Evolutionary conservation across 2,888 invertebrate species (phyloP), one percentile per base, ranked within the genome.

Genomic region (Autographa pulchrina): DNA sequence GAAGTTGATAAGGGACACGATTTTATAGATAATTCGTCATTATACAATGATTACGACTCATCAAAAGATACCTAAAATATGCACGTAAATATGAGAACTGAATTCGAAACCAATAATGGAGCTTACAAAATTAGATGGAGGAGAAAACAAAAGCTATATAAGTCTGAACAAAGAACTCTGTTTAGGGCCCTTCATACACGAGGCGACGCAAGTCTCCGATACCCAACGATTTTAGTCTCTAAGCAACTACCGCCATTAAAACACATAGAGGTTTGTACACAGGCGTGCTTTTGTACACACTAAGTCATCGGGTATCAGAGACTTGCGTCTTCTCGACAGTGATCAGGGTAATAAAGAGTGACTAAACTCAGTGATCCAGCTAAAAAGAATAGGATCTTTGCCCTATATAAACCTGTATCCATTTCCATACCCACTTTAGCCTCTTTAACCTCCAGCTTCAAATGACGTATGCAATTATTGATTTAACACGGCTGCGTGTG

Each of bases 381-480:
- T 3, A 14, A 0, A 41, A 41, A 14, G 7, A 2, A 2, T 11
- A 41, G 41, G 14, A 14, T 41, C 2, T 43, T 14, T 43, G 43
- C 11, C 20, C 20, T 56, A 56, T 25, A 25, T 56, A 20, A 3
- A 56, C 9, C 14, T 73, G 56, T 54, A 62, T 52, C 62, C 31
- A 63, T 31, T 63, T 68, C 69, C 70, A 54, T 69, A 75, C 75
- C 64, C 61, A 65, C 52, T 71, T 16, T 65, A 65, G 60, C 68
- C 71, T 73, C 67, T 68, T 82, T 70, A 74, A 66, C 75, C 62
- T 32, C 48, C 43, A 71, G 72, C 74, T 74, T 70, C 74, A 78
- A 77, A 84, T 82, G 74, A 82, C 72, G 68, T 80, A 78, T 81
- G 83, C 83, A 81, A 81, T 83, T 84, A 84, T 84, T 84, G 85